Base-by-base conservation (phyloP, 2,888 invertebrate species). In the Xestia xanthographa region DNA sequence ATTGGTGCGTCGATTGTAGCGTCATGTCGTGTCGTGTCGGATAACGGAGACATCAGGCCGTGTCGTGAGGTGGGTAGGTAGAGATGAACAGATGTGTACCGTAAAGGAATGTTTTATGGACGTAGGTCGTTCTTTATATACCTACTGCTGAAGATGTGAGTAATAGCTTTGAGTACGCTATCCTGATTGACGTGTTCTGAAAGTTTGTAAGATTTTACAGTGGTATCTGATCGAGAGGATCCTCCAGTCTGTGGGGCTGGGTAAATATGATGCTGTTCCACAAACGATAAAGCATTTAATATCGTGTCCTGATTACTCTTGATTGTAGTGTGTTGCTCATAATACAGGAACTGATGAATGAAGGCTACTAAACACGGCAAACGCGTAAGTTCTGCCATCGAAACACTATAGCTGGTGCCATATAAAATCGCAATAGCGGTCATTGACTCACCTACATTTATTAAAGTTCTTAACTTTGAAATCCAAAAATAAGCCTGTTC, bases 11-110 rank as follows among this genome's bases (percentile, higher is more conserved):
- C 73, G 83, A 88, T 85, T 80, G 84, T 83, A 60, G 53, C 62
- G 72, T 66, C 68, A 22, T 66, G 81, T 84, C 68, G 82, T 67
- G 82, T 29, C 75, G 75, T 67, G 71, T 78, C 75, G 50, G 34
- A 80, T 86, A 88, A 87, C 87, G 88, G 87, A 77, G 14, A 38
- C 53, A 72, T 83, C 75, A 69, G 68, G 50, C 50, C 62, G 14
- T 45, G 20, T 75, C 45, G 50, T 45, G 62, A 62, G 20, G 45
- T 53, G 45, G 56, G 60, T 45, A 71, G 34, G 48, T 26, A 72
- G 80, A 38, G 26, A 43, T 11, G 5, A 14, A 34, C 17, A 34
- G 67, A 63, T 76, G 34, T 34, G 74, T 74, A 65, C 74, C 65
- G 56, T 77, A 72, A 34, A 12, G 14, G 12, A 43, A 48, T 50